These are phyloP conservation scores for Cataglyphis cursor DNA, from an alignment of 2,888 invertebrate species.

Conservation along the genomic window DNA sequence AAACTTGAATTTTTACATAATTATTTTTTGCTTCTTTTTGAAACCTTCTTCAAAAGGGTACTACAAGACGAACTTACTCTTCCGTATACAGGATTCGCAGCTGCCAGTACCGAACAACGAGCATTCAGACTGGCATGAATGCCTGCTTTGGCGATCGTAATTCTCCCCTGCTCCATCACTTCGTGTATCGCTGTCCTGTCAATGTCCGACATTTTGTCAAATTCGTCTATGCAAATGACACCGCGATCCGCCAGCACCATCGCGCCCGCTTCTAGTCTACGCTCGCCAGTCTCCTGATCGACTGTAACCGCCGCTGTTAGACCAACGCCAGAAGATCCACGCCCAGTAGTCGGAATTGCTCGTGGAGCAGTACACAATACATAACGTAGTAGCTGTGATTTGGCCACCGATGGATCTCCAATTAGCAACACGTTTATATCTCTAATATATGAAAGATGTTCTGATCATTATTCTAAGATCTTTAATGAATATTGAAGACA, in stretches of 20 bases:
- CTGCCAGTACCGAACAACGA: slow-evolving; percentile 98
- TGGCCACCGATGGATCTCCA: slow-evolving; percentile 99
- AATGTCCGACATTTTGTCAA: slow-evolving; percentile 99
- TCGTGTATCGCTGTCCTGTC: slow-evolving; percentile 99
- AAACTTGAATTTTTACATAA: slow-evolving; percentile 1
- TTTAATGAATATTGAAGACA: neutral
- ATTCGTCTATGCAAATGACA: slow-evolving; percentile 98
- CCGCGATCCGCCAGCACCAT: slow-evolving; percentile 99
- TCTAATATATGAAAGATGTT: slow-evolving; percentile 77
- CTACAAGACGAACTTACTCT: slow-evolving; percentile 88
- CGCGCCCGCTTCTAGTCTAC: slow-evolving; percentile 98
- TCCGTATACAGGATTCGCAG: slow-evolving; percentile 99
- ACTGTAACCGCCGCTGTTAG: slow-evolving; percentile 99
- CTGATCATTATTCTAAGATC: neutral
- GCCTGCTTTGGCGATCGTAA: slow-evolving; percentile 99
- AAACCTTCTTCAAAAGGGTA: neutral
- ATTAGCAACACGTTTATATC: slow-evolving; percentile 97
- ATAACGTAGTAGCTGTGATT: slow-evolving; percentile 97
- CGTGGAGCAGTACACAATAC: slow-evolving; percentile 97
- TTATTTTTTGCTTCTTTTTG: neutral
- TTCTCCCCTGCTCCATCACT: slow-evolving; percentile 99
- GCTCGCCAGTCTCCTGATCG: slow-evolving; percentile 96
- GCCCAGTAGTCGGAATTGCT: slow-evolving; percentile 98
- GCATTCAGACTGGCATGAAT: slow-evolving; percentile 99
- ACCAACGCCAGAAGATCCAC: slow-evolving; percentile 99